Evolutionary conservation across 1,140 invertebrate species (phyloP).

Genomic region (Periplaneta americana): DNA sequence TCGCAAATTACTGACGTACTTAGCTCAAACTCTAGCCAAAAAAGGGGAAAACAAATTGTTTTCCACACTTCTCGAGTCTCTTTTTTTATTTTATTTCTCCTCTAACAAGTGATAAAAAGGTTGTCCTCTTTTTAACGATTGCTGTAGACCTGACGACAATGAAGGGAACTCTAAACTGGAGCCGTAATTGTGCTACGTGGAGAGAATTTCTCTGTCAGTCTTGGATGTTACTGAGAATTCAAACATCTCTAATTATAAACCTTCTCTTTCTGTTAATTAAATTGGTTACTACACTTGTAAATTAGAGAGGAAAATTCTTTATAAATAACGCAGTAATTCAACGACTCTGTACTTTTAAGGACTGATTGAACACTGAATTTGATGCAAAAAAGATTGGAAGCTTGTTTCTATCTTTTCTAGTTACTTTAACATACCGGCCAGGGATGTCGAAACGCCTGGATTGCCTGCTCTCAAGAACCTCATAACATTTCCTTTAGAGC

Average conservation of each 20-base stretch:
- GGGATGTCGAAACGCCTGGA: no score
- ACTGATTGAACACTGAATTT: no score
- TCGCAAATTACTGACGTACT: neutral
- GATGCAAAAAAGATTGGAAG: no score
- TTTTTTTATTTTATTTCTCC: neutral
- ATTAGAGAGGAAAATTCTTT: no score
- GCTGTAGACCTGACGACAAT: neutral
- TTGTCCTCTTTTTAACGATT: neutral
- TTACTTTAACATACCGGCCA: no score
- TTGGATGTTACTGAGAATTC: neutral
- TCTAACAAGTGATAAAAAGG: neutral
- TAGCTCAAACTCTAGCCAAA: neutral
- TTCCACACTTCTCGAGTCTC: neutral
- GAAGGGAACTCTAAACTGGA: neutral
- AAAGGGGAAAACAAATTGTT: neutral
- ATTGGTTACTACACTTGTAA: neutral
- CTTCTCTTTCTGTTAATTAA: neutral
- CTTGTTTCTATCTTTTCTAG: no score
- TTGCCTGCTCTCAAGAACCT: no score
- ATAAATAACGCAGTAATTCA: no score
- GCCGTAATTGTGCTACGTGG: neutral
- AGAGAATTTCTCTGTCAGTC: neutral
- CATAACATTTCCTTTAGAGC: no score
- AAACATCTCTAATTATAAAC: neutral
- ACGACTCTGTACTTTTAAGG: no score